phyloP scores from a whole-genome alignment of 2,113 vertebrate species.

The Pachyramphus minor region DNA sequence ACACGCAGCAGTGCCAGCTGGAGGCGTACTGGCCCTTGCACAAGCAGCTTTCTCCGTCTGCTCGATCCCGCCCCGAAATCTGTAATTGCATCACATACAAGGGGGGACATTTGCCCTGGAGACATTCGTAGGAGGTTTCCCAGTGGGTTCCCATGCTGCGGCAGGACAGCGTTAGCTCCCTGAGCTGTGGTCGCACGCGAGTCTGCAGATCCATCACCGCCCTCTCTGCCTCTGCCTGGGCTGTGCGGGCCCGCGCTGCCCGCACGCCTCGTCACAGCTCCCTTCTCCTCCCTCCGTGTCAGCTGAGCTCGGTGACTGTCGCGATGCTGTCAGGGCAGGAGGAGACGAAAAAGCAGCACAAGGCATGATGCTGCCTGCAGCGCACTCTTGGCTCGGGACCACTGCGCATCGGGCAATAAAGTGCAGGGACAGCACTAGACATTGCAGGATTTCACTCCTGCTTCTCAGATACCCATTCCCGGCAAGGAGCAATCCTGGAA shows the following conservation, averaged over 20 bases:
- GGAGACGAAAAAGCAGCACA: background rate
- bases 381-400: accelerated
- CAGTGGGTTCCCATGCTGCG: accelerated
- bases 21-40: background rate
- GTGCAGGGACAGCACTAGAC: background rate
- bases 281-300: background rate
- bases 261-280: accelerated
- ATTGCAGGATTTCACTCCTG: background rate
- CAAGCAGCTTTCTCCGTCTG: background rate
- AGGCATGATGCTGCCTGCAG: accelerated
- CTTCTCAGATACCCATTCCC: background rate
- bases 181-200: accelerated
- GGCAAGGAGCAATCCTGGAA: background rate
- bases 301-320: background rate
- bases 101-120: background rate
- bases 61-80: background rate
- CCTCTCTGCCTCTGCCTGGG: background rate
- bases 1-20: accelerated
- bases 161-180: accelerated
- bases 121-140: background rate
- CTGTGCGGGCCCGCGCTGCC: background rate
- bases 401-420: accelerated
- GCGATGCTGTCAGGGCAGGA: background rate
- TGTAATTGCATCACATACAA: background rate
- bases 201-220: accelerated